Evolutionary conservation across 2,888 invertebrate species (phyloP).

Genomic region (Agrotis ipsilon): DNA sequence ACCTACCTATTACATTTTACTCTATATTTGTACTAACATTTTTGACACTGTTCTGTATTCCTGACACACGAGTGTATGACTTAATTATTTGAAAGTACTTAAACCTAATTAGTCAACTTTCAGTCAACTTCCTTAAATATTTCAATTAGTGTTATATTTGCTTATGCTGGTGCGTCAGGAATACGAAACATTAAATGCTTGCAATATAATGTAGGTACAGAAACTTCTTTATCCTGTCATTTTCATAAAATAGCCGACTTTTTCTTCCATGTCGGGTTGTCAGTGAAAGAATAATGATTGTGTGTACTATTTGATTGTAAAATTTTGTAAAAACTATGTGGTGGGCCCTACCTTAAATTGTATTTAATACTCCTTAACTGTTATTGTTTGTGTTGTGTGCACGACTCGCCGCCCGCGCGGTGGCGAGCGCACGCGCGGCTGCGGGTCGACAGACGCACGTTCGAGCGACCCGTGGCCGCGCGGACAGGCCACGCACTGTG

Average conservation of each 20-base stretch:
- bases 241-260: slow-evolving; percentile 72
- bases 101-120: slow-evolving; percentile 75
- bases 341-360: slow-evolving; percentile 72
- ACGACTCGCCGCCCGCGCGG: slow-evolving; percentile 57
- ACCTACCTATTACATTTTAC: slow-evolving; percentile 77
- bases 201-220: slow-evolving; percentile 82
- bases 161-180: slow-evolving; percentile 67
- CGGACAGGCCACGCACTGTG: slow-evolving; percentile 61
- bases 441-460: slow-evolving; percentile 30
- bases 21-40: slow-evolving; percentile 83
- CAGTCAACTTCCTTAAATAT: slow-evolving; percentile 68
- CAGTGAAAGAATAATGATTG: slow-evolving; percentile 45
- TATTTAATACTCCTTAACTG: slow-evolving; percentile 71
- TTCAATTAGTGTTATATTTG: slow-evolving; percentile 61
- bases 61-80: slow-evolving; percentile 68
- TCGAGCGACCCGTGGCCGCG: slow-evolving; percentile 49
- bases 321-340: slow-evolving; percentile 72
- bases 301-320: slow-evolving; percentile 71
- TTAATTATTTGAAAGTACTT: slow-evolving; percentile 80
- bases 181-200: slow-evolving; percentile 77
- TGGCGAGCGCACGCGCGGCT: slow-evolving; percentile 16
- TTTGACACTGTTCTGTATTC: slow-evolving; percentile 71
- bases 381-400: slow-evolving; percentile 69
- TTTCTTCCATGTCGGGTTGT: slow-evolving; percentile 43
- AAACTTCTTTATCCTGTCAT: slow-evolving; percentile 84